Base-by-base conservation (phyloP, 2,113 vertebrate genomes). In the Rhineura floridana region DNA sequence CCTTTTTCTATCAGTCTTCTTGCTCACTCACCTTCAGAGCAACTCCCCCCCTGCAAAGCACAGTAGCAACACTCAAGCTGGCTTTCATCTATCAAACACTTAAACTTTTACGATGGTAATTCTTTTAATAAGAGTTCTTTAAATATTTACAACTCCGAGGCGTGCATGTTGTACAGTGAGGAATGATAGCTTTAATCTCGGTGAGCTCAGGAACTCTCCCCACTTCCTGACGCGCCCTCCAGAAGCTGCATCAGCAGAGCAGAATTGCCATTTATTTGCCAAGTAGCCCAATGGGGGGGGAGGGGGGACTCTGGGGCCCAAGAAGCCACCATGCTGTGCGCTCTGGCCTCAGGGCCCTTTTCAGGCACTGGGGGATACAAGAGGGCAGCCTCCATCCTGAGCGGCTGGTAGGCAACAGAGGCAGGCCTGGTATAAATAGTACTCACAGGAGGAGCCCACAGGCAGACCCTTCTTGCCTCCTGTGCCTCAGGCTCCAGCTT, bases 91-190 rank as follows among this genome's bases (percentile, higher is more conserved):
- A 94, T 87, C 90, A 89, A 91, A 88, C 87, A 70, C 93, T 89
- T 91, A 63, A 52, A 90, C 86, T 80, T 94, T 93, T 79, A 91
- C 84, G 92, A 90, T 28, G 73, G 91, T 90, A 93, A 93, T 93
- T 95, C 91, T 93, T 95, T 96, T 96, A 96, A 96, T 96, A 96
- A 95, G 91, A 92, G 75, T 77, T 90, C 91, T 93, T 96, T 90
- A 96, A 96, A 94, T 95, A 96, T 96, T 96, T 88, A 96, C 90
- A 81, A 84, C 93, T 91, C 87, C 75, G 69, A 90, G n/a, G 83
- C 83, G 80, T 1, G 84, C 89, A 91, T 77, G 91, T 90, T 42
- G 91, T 72, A 91, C 91, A 86, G 73, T 78, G 12, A 93, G 94
- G 72, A 96, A 75, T 52, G 63, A 88, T 63, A 28, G 93, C 90